Conservation (phyloP, 2,113 vertebrate species). For the Camelus bactrianus region DNA sequence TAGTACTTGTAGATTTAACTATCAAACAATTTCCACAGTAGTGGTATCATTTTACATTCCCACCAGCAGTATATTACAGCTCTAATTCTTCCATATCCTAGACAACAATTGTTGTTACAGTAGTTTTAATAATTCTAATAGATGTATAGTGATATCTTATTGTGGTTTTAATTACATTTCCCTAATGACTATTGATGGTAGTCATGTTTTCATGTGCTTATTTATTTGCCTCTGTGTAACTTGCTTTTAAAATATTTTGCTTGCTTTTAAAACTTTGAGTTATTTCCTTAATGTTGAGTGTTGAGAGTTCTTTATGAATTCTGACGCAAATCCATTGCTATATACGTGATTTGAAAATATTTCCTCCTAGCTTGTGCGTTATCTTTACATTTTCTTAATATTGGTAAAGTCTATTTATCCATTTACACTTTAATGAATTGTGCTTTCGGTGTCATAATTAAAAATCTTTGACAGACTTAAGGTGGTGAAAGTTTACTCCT, state of each 20-base stretch:
- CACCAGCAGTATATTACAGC: neutral
- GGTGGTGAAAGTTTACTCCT: neutral
- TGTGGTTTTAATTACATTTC: neutral
- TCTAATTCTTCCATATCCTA: neutral
- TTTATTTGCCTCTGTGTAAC: neutral
- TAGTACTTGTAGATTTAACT: neutral
- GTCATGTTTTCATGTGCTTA: neutral
- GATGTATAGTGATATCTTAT: neutral
- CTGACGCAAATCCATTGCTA: neutral
- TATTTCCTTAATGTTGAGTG: neutral
- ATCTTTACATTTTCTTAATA: neutral
- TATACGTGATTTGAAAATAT: neutral
- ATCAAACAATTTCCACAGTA: neutral
- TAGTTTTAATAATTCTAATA: slow-evolving; percentile 20
- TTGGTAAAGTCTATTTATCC: neutral
- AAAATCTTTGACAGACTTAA: neutral
- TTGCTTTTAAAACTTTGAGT: neutral
- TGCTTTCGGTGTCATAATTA: neutral
- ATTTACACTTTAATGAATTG: neutral
- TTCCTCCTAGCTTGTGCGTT: neutral
- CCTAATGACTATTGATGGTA: neutral
- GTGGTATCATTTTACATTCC: neutral
- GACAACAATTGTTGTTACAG: neutral
- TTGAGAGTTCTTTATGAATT: slow-evolving; percentile 21
- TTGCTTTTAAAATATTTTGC: neutral